These are phyloP conservation scores for Latrodectus elegans DNA, from an alignment of 2,888 invertebrate genomes.

Conservation along the genomic window DNA sequence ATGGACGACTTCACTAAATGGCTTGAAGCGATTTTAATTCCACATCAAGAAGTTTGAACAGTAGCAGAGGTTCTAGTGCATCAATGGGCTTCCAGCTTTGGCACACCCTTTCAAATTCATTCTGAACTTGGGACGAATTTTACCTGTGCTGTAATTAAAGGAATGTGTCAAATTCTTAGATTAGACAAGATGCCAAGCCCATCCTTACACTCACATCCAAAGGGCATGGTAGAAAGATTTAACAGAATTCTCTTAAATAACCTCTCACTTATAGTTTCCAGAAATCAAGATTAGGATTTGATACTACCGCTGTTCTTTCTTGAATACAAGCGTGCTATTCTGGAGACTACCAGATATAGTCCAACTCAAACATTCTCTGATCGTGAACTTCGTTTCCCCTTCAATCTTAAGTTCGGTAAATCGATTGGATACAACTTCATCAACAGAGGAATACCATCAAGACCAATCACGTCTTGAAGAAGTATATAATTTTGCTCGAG, in stretches of 20 bases:
- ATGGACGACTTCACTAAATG: too few species aligned
- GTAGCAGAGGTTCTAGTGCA: too few species aligned
- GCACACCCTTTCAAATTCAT: too few species aligned
- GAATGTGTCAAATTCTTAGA: neutral
- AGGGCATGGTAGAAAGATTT: conserved; percentile 21
- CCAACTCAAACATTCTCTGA: conserved; percentile 10
- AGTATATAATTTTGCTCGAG: conserved; percentile 2
- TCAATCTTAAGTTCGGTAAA: neutral
- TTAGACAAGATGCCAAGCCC: neutral
- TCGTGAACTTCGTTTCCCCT: conserved; percentile 13
- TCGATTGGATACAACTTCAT: conserved; percentile 1
- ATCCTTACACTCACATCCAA: conserved; percentile 9
- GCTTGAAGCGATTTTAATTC: too few species aligned
- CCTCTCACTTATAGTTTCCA: conserved; percentile 13
- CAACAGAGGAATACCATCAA: conserved; percentile 7
- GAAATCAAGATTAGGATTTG: conserved; percentile 9
- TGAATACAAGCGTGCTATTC: conserved; percentile 1
- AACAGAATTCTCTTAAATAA: neutral
- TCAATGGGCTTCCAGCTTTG: too few species aligned
- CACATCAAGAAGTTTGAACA: too few species aligned
- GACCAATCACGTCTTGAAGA: conserved; percentile 15
- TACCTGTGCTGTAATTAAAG: conserved; percentile 7
- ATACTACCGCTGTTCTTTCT: conserved; percentile 3
- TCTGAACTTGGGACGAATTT: conserved; percentile 10
- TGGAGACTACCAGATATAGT: conserved; percentile 9